phyloP scores from a whole-genome alignment of 2,888 invertebrate species.

The Zaprionus obscuricornis region DNA sequence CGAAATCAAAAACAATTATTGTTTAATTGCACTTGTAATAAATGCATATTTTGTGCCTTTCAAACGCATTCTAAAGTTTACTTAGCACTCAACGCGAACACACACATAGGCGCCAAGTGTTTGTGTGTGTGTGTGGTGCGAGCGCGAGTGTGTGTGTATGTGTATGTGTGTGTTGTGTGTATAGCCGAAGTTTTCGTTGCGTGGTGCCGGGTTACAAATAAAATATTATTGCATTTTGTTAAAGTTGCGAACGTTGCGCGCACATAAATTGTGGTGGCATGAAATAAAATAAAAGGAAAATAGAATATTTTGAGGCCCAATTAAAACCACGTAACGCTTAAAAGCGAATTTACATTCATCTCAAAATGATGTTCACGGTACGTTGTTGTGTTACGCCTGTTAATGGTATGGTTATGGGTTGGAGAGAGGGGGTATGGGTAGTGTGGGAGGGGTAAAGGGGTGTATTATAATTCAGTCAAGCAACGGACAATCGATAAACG shows the following conservation, averaged over 20 bases:
- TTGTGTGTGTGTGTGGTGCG: slow-evolving; percentile 26
- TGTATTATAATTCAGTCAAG: slow-evolving; percentile 29
- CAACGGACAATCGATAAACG: slow-evolving; percentile 66
- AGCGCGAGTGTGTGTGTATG: slow-evolving; percentile 9
- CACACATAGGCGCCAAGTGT: slow-evolving; percentile 31
- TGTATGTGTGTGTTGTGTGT: slow-evolving; percentile 45
- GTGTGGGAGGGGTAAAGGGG: slow-evolving; percentile 16
- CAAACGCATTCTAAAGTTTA: slow-evolving; percentile 24
- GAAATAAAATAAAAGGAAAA: slow-evolving; percentile 42
- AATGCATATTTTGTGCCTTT: slow-evolving; percentile 13
- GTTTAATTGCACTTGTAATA: slow-evolving; percentile 11
- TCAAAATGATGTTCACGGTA: slow-evolving; percentile 82
- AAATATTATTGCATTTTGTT: slow-evolving; percentile 59
- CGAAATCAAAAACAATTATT: not conserved
- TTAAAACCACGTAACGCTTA: slow-evolving; percentile 46
- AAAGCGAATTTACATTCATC: slow-evolving; percentile 25
- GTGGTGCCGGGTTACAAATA: slow-evolving; percentile 76
- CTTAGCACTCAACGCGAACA: slow-evolving; percentile 27
- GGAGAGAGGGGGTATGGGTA: slow-evolving; percentile 7
- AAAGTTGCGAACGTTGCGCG: slow-evolving; percentile 43
- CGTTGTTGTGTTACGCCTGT: slow-evolving; percentile 56
- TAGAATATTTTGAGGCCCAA: slow-evolving; percentile 24
- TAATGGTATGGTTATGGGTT: slow-evolving; percentile 3
- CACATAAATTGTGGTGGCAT: slow-evolving; percentile 40
- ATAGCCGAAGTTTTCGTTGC: slow-evolving; percentile 67